Percentiles rank a stretch among this genome's conserved stretches.
phyloP scores from a whole-genome alignment of 2,888 invertebrate genomes.

The Syrista parreyssii region DNA sequence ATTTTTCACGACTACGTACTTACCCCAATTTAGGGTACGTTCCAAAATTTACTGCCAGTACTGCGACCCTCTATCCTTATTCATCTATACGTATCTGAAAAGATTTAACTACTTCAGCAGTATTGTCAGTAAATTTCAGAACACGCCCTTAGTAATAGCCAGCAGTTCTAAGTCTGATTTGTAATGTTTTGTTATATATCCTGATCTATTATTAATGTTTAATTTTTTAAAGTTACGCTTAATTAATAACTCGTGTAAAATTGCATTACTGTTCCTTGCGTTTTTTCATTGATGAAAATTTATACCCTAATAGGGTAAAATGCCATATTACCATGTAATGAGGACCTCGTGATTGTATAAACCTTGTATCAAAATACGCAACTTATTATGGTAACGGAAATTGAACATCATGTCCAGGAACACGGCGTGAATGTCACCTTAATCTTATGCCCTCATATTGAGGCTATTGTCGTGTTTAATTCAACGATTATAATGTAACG shows the following conservation, averaged over 20 bases:
- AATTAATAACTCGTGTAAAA: background rate
- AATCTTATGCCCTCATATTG: slow-evolving; percentile 33
- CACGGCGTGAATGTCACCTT: background rate
- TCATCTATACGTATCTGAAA: too few relatives aligned
- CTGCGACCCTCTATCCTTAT: too few relatives aligned
- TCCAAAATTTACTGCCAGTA: too few relatives aligned
- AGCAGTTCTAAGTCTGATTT: background rate
- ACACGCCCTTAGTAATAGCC: background rate
- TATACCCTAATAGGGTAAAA: slow-evolving; percentile 7
- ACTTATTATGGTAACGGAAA: background rate
- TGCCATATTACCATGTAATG: slow-evolving; percentile 4
- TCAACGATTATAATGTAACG: slow-evolving; percentile 24
- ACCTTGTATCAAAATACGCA: background rate
- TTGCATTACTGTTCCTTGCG: slow-evolving; percentile 8
- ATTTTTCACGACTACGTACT: background rate
- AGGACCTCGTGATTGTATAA: background rate
- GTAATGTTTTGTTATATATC: background rate
- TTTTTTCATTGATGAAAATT: slow-evolving; percentile 4
- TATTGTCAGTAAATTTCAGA: too few relatives aligned
- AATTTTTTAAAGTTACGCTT: too few relatives aligned
- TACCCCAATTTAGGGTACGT: background rate
- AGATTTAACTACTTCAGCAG: too few relatives aligned
- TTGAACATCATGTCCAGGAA: background rate
- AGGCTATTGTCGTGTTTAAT: slow-evolving; percentile 29
- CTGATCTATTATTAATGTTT: background rate